These are phyloP conservation scores for Agrochola litura DNA, from an alignment of 2,888 invertebrate species.

Conservation along the genomic window DNA sequence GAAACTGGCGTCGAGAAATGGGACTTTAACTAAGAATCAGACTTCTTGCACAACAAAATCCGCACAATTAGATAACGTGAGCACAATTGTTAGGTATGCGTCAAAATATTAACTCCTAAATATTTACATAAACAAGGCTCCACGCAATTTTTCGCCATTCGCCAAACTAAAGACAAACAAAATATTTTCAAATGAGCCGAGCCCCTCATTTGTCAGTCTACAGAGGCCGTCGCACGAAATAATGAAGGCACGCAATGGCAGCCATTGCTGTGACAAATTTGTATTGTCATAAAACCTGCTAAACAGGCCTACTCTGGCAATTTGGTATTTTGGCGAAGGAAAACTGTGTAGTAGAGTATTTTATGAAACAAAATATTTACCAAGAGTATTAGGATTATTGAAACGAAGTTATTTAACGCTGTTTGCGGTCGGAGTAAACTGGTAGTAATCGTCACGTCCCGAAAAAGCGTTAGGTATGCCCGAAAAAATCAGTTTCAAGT, in stretches of 20 bases:
- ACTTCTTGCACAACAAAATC: too few species aligned
- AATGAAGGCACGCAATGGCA: constrained; percentile 52
- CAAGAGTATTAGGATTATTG: background rate
- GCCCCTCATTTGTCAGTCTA: constrained; percentile 33
- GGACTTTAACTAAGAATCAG: background rate
- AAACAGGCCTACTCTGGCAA: constrained; percentile 30
- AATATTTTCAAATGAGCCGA: constrained; percentile 23
- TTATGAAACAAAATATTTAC: background rate
- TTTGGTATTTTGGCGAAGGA: constrained; percentile 14
- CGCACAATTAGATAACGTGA: background rate
- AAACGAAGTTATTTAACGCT: too few species aligned
- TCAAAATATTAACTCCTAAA: background rate
- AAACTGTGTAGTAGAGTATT: background rate
- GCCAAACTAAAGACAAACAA: constrained; percentile 8
- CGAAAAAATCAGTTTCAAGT: too few species aligned
- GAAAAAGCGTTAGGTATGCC: too few species aligned
- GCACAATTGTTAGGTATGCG: background rate
- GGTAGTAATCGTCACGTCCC: too few species aligned
- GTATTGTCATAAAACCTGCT: constrained; percentile 49
- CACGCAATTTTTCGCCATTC: constrained; percentile 3
- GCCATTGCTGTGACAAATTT: constrained; percentile 56
- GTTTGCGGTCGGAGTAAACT: too few species aligned
- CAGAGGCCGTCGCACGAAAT: constrained; percentile 21
- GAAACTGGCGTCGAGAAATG: too few species aligned
- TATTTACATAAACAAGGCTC: background rate